These are phyloP conservation scores for Eupithecia inturbata DNA, from an alignment of 2,888 invertebrate genomes.

Conservation along the genomic window DNA sequence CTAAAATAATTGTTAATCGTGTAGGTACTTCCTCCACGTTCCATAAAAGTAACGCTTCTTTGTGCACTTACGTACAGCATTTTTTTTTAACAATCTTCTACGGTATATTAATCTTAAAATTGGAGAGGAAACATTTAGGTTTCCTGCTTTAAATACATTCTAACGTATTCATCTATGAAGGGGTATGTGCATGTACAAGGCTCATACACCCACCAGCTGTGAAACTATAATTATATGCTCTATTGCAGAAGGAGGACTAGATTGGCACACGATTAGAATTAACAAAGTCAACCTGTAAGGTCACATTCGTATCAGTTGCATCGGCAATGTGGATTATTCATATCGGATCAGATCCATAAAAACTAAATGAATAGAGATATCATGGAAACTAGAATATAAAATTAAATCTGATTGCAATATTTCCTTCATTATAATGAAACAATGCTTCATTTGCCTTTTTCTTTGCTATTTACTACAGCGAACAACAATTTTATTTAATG, in stretches of 20 bases:
- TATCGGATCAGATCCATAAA: slow-evolving; percentile 19
- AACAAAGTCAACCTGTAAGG: slow-evolving; percentile 42
- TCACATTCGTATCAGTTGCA: slow-evolving; percentile 40
- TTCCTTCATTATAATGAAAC: slow-evolving; percentile 11
- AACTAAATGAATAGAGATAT: slow-evolving; percentile 1
- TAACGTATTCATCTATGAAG: background rate
- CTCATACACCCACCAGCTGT: slow-evolving; percentile 32
- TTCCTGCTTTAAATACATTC: slow-evolving; percentile 1
- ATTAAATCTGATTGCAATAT: background rate
- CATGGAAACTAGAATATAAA: background rate
- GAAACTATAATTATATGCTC: slow-evolving; percentile 34
- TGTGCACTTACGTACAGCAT: background rate
- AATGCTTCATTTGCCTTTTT: slow-evolving; percentile 8
- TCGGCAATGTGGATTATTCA: slow-evolving; percentile 25
- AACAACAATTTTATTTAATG: slow-evolving; percentile 13
- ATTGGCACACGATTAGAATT: slow-evolving; percentile 44
- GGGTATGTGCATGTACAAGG: slow-evolving; percentile 14
- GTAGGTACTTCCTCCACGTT: background rate
- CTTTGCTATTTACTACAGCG: background rate
- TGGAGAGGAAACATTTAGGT: background rate
- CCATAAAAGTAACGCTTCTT: background rate
- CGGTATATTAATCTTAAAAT: background rate
- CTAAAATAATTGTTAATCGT: slow-evolving; percentile 4
- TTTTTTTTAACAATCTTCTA: background rate
- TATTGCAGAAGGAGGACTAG: slow-evolving; percentile 38